Base-by-base conservation (phyloP, 2,888 invertebrate species). In the Cabera pusaria region DNA sequence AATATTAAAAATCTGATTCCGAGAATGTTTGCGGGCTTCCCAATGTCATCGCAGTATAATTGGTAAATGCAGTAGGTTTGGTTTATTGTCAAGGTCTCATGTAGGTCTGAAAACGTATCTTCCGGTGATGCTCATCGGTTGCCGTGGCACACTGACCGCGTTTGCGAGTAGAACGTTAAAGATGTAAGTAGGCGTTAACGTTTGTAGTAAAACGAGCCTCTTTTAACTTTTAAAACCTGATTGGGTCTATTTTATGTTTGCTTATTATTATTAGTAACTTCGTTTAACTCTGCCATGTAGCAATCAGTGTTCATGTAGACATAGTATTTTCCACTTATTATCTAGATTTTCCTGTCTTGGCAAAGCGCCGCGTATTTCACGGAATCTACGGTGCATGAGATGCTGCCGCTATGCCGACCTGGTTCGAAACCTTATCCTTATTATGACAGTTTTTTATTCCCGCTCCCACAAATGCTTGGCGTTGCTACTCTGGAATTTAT, bases 91-190 rank as follows among this genome's bases (percentile, higher is more conserved):
- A 73, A 74, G 71, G 72, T 62, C 64, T 57, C 46, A 52, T 36
- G 50, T 63, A 61, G 54, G 65, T 53, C 44, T 50, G 39, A 50
- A 45, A 59, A 61, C 57, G 58, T 64, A 60, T 56, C 58, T 58
- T 84, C 84, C 82, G 83, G 77, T 73, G 76, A 65, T 70, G 62
- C 57, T 77, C 71, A 72, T 74, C 70, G 69, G 58, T 72, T 68
- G 65, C 80, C 83, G 66, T 84, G 86, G 81, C 85, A 82, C 67
- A 84, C 75, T 87, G 78, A 82, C 86, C 85, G 81, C 75, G 65
- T 73, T 85, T 49, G 48, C 59, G 60, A 66, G 67, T 72, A 57
- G 67, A 66, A 72, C 75, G 67, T 72, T 67, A 71, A 68, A 64
- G 50, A 67, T 63, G 78, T 73, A 68, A 63, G 80, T 74, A 64